Conservation (phyloP, 2,888 invertebrate species). For the Drosophila meridionalis region DNA sequence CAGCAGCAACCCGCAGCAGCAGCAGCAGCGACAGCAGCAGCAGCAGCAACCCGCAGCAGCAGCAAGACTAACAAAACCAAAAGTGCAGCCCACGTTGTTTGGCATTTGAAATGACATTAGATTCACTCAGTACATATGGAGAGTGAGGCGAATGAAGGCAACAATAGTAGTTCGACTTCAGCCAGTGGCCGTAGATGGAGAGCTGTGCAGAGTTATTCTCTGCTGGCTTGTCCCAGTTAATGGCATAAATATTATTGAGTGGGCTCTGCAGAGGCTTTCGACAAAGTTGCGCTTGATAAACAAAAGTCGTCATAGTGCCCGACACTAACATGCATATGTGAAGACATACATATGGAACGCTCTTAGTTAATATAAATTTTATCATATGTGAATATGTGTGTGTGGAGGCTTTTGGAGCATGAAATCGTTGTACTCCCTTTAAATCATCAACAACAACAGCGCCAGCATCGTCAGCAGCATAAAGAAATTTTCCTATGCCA, state of each 20-base stretch:
- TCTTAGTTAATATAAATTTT: slow-evolving; percentile 1
- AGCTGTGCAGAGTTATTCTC: slow-evolving; percentile 6
- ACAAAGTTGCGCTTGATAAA: slow-evolving; percentile 47
- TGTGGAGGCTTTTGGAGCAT: slow-evolving; percentile 41
- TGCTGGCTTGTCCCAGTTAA: slow-evolving; percentile 42
- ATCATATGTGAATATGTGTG: background rate
- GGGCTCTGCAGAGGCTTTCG: slow-evolving; percentile 43
- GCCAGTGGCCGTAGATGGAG: slow-evolving; percentile 7
- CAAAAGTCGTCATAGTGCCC: slow-evolving; percentile 19
- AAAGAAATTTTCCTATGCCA: slow-evolving; percentile 47
- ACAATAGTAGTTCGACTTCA: slow-evolving; percentile 32
- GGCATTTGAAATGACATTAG: slow-evolving; percentile 40
- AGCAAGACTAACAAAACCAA: slow-evolving; percentile 35
- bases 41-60: no score
- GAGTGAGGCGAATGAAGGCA: slow-evolving; percentile 21
- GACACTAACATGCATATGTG: slow-evolving; percentile 1
- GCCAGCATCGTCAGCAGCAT: slow-evolving; percentile 33
- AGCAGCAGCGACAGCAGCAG: slow-evolving; percentile 30
- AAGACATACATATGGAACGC: slow-evolving; percentile 6
- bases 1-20: slow-evolving; percentile 29
- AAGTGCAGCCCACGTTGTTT: slow-evolving; percentile 55
- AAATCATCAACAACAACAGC: slow-evolving; percentile 27
- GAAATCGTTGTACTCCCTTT: slow-evolving; percentile 52
- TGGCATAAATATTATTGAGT: slow-evolving; percentile 51
- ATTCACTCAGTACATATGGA: slow-evolving; percentile 19